phyloP scores from a whole-genome alignment of 1,140 invertebrate species.

The Drosophila virilis region DNA sequence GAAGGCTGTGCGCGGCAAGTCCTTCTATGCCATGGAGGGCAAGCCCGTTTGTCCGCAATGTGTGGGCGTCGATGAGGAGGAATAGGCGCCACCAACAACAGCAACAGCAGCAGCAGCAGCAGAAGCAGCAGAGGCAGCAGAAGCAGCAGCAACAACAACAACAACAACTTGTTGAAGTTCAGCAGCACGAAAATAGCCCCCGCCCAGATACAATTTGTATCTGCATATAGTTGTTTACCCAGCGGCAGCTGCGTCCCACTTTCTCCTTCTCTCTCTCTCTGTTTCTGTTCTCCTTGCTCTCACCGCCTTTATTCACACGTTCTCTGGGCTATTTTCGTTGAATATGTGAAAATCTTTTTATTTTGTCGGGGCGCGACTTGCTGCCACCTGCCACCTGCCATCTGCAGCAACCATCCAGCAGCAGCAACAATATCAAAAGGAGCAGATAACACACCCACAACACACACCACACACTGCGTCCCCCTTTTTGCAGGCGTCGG shows the following conservation, averaged over 20 bases:
- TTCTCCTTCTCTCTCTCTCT: background rate
- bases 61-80: slow-evolving; percentile 94
- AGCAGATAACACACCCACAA: background rate
- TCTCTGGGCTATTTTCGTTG: slow-evolving; percentile 44
- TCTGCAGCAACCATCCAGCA: background rate
- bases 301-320: background rate
- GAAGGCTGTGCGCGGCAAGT: slow-evolving; percentile 94
- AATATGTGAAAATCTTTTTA: slow-evolving; percentile 5
- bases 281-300: background rate
- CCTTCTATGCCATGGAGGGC: slow-evolving; percentile 97
- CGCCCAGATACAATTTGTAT: slow-evolving; percentile 30
- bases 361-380: slow-evolving; percentile 9
- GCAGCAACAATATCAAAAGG: slow-evolving; percentile 10
- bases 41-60: slow-evolving; percentile 95
- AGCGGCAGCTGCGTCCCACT: slow-evolving; percentile 36
- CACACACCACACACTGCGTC: slow-evolving; percentile 1
- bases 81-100: slow-evolving; percentile 85
- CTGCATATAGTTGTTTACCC: slow-evolving; percentile 23
- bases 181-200: slow-evolving; percentile 42
- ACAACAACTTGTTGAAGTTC: slow-evolving; percentile 49
- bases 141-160: slow-evolving; percentile 33
- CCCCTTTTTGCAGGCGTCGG: background rate
- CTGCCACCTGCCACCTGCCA: slow-evolving; percentile 2
- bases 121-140: slow-evolving; percentile 18
- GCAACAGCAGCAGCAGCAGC: slow-evolving; percentile 7